Conservation (phyloP, 1,140 invertebrate genomes). For the Lasaia peninsularis region DNA sequence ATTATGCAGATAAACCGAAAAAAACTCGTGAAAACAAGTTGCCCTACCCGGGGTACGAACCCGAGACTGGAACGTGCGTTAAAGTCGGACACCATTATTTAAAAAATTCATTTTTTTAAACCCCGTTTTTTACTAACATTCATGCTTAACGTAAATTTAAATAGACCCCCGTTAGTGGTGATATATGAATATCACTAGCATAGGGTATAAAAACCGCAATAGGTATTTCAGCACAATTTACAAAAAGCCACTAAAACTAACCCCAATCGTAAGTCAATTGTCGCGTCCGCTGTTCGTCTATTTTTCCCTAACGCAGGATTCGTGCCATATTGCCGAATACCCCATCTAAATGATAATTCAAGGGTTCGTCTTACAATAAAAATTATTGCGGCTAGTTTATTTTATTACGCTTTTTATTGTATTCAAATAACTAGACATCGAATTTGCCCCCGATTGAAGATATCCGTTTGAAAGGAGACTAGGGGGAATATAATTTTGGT, state of each 20-base stretch:
- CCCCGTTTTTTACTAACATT: too few relatives aligned
- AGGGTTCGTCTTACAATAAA: slow-evolving; percentile 69
- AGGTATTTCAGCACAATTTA: slow-evolving; percentile 8
- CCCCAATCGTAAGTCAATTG: slow-evolving; percentile 43
- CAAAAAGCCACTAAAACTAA: slow-evolving; percentile 12
- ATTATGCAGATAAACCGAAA: too few relatives aligned
- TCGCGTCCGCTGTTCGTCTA: slow-evolving; percentile 37
- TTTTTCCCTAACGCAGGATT: slow-evolving; percentile 54
- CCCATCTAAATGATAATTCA: slow-evolving; percentile 75
- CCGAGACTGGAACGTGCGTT: too few relatives aligned
- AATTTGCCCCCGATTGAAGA: slow-evolving; percentile 24
- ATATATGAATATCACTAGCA: not conserved
- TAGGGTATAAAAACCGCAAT: too few relatives aligned
- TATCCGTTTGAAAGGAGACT: slow-evolving; percentile 18
- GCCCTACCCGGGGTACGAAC: too few relatives aligned
- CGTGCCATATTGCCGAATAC: slow-evolving; percentile 62
- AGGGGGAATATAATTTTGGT: not conserved
- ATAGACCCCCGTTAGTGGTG: too few relatives aligned
- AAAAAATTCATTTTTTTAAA: too few relatives aligned
- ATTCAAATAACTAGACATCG: slow-evolving; percentile 51
- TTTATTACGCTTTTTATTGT: slow-evolving; percentile 74
- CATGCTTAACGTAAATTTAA: too few relatives aligned
- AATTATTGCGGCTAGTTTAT: slow-evolving; percentile 74
- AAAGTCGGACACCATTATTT: too few relatives aligned
- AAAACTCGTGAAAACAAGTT: too few relatives aligned